Base-by-base conservation (phyloP, 2,113 vertebrate species). In the Hymenochirus boettgeri region DNA sequence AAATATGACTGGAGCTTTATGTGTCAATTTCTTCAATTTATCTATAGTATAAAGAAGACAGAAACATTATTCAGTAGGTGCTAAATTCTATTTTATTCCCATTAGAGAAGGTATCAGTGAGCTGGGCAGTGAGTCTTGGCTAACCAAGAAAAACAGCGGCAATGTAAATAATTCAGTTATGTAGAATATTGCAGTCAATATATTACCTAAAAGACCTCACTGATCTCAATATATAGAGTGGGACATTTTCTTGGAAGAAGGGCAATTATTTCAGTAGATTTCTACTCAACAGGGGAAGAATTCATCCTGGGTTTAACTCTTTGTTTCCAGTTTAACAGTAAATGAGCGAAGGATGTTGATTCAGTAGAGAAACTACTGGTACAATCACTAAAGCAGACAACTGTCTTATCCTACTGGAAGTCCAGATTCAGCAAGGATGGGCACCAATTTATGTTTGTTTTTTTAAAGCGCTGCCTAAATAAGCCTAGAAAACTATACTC, bases 81-180 rank as follows among this genome's bases (percentile, higher is more conserved):
- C 64, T 66, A 66, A 66, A 66, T 66, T 31, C 64, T 66, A 66
- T 66, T 66, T 66, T 66, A 66, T 57, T 66, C 64, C 64, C 64
- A 66, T 66, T 66, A 66, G 64, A 58, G 64, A 39, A 66, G 64
- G 64, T 58, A 51, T 59, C 55, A 58, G 55, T 27, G 64, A 58
- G 50, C 45, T n/a, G 64, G 31, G 55, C 22, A 23, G n/a, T 11
- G 46, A 37, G 46, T n/a, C 31, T 24, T 12, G 64, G 55, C 50
- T 35, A 66, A 66, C 64, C 64, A 58, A 66, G 64, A 66, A 66
- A 58, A 66, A 66, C 64, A 66, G 64, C 64, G 27, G 46, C 39
- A 59, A 58, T 66, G 64, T 66, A 66, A 66, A 58, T 66, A 66
- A 66, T 66, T 66, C 55, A 66, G 45, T 66, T 66, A 58, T 58